phyloP scores from a whole-genome alignment of 2,113 vertebrate genomes.

The western clawed frog (Xenopus tropicalis) region DNA sequence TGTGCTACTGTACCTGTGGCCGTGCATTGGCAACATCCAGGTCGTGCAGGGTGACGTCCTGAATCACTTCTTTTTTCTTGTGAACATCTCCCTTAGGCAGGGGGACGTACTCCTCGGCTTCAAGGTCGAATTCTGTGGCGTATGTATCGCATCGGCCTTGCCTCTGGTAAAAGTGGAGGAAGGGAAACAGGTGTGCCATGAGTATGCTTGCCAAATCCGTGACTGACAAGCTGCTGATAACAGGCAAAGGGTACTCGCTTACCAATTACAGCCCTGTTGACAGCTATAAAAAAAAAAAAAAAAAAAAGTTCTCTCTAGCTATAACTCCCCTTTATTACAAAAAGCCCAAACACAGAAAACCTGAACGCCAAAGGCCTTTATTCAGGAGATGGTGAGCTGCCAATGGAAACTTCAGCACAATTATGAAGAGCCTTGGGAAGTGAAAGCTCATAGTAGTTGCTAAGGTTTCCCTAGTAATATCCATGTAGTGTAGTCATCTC shows the following conservation, averaged over 20 bases:
- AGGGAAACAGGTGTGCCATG: constrained; percentile 54
- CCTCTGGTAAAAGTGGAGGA: constrained; percentile 67
- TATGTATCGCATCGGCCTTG: constrained; percentile 97
- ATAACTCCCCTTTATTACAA: constrained; percentile 60
- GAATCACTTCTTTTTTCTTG: constrained; percentile 98
- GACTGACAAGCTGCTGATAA: constrained; percentile 49
- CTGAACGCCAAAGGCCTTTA: not conserved
- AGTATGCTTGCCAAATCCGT: constrained; percentile 56
- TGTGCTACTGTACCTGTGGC: constrained; percentile 77
- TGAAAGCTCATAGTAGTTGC: too few species aligned
- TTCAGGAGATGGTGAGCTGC: not conserved
- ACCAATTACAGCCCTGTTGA: constrained; percentile 61
- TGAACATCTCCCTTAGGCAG: constrained; percentile 97
- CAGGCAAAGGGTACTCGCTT: constrained; percentile 47
- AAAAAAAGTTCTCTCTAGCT: constrained; percentile 50
- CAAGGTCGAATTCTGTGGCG: constrained; percentile 96
- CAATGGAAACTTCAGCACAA: not conserved
- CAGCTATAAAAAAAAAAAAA: constrained; percentile 66
- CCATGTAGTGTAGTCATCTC: too few species aligned
- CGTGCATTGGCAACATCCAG: constrained; percentile 92
- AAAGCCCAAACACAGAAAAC: constrained; percentile 47
- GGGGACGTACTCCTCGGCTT: constrained; percentile 96
- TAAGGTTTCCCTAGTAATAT: too few species aligned
- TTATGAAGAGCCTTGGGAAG: too few species aligned
- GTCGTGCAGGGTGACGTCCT: constrained; percentile 96